phyloP scores from a whole-genome alignment of 1,140 invertebrate species.

The Drosophila kurseongensis region DNA sequence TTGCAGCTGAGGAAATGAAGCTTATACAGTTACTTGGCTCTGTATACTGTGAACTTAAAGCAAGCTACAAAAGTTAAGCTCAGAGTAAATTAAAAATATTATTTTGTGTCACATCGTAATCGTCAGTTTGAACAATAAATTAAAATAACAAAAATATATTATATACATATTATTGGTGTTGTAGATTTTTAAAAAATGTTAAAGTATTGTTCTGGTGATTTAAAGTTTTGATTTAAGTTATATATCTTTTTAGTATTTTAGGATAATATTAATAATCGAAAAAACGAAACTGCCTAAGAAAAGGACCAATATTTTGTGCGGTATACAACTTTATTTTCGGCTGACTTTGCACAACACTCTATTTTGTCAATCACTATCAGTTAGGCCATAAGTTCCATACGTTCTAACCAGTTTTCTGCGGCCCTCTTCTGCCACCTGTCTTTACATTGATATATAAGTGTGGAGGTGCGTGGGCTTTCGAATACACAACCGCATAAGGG shows the following conservation, averaged over 20 bases:
- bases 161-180: too few relatives aligned
- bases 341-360: slow-evolving; percentile 13
- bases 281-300: too few relatives aligned
- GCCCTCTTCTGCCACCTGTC: slow-evolving; percentile 25
- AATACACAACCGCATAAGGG: slow-evolving; percentile 56
- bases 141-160: too few relatives aligned
- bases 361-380: slow-evolving; percentile 65
- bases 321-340: slow-evolving; percentile 4
- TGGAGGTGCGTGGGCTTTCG: slow-evolving; percentile 38
- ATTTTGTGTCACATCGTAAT: too few relatives aligned
- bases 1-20: slow-evolving; percentile 69
- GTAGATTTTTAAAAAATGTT: too few relatives aligned
- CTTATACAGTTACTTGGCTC: slow-evolving; percentile 42
- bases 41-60: slow-evolving; percentile 24
- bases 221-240: too few relatives aligned
- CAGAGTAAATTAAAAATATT: neutral
- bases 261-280: too few relatives aligned
- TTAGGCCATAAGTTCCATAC: slow-evolving; percentile 28
- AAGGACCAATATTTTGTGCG: neutral
- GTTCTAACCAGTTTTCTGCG: slow-evolving; percentile 29
- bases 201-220: too few relatives aligned
- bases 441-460: neutral
- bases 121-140: too few relatives aligned
- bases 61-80: neutral
- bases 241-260: too few relatives aligned